phyloP scores from a whole-genome alignment of 2,888 invertebrate species.

The Molanna angustata region DNA sequence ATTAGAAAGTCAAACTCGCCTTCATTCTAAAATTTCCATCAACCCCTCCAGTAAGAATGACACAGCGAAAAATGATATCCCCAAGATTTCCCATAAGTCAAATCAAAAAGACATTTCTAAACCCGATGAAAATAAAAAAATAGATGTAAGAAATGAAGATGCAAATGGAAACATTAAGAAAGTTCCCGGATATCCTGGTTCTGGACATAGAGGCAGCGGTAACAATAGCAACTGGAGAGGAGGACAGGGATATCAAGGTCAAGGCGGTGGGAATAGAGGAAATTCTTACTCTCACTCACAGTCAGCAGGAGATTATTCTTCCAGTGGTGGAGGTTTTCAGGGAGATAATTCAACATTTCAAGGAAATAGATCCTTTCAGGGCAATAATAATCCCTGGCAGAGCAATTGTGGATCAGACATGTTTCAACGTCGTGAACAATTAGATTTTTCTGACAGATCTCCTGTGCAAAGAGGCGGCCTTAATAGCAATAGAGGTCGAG shows the following conservation, averaged over 20 bases:
- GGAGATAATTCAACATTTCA: slow-evolving; percentile 26
- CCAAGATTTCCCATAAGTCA: background rate
- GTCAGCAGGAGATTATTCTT: slow-evolving; percentile 34
- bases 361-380: slow-evolving; percentile 24
- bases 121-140: slow-evolving; percentile 30
- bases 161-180: slow-evolving; percentile 46
- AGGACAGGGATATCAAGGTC: slow-evolving; percentile 28
- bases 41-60: slow-evolving; percentile 36
- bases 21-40: slow-evolving; percentile 67
- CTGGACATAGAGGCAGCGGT: slow-evolving; percentile 53
- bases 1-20: slow-evolving; percentile 65
- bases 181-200: slow-evolving; percentile 64
- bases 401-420: slow-evolving; percentile 17
- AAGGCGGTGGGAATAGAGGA: slow-evolving; percentile 23
- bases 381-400: slow-evolving; percentile 25
- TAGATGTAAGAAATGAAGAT: slow-evolving; percentile 40
- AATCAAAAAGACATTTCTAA: slow-evolving; percentile 8
- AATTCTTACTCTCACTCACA: slow-evolving; percentile 19
- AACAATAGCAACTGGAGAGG: slow-evolving; percentile 43
- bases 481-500: slow-evolving; percentile 21
- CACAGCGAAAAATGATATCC: background rate
- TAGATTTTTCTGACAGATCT: slow-evolving; percentile 23
- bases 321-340: slow-evolving; percentile 25
- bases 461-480: slow-evolving; percentile 16
- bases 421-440: slow-evolving; percentile 22